Evolutionary conservation across 2,797 vertebrate genomes (phyloP).

Genomic region (Thaleichthys pacificus): DNA sequence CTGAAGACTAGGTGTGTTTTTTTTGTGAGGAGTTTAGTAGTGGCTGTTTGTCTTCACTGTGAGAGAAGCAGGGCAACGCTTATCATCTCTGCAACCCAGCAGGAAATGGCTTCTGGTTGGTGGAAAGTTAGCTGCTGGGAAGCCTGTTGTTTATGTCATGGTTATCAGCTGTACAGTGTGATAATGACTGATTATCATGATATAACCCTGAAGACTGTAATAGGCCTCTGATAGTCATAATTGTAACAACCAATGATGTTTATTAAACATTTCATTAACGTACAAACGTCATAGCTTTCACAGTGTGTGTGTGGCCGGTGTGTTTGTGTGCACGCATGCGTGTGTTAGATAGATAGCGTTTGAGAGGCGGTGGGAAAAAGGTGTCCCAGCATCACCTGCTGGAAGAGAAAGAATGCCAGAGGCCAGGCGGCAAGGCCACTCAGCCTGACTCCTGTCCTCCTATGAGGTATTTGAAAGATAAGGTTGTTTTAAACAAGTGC

Average conservation of each 20-base stretch:
- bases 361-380: background rate
- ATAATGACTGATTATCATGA: slow-evolving; percentile 62
- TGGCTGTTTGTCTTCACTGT: slow-evolving; percentile 54
- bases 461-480: background rate
- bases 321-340: slow-evolving; percentile 10
- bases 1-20: background rate
- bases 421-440: background rate
- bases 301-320: slow-evolving; percentile 24
- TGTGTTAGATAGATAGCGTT: background rate
- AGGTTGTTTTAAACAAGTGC: background rate
- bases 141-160: slow-evolving; percentile 54
- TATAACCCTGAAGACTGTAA: slow-evolving; percentile 36
- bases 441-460: background rate
- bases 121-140: slow-evolving; percentile 56
- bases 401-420: background rate
- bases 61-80: slow-evolving; percentile 59
- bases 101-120: slow-evolving; percentile 36
- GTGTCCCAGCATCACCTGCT: background rate
- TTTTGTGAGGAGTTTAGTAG: background rate
- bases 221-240: slow-evolving; percentile 54
- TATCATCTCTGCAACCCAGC: slow-evolving; percentile 64
- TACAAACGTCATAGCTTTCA: slow-evolving; percentile 25
- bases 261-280: slow-evolving; percentile 67
- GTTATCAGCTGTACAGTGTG: slow-evolving; percentile 55
- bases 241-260: slow-evolving; percentile 56